Evolutionary conservation across 1,140 invertebrate genomes (phyloP).

Genomic region (Helicoverpa armigera): DNA sequence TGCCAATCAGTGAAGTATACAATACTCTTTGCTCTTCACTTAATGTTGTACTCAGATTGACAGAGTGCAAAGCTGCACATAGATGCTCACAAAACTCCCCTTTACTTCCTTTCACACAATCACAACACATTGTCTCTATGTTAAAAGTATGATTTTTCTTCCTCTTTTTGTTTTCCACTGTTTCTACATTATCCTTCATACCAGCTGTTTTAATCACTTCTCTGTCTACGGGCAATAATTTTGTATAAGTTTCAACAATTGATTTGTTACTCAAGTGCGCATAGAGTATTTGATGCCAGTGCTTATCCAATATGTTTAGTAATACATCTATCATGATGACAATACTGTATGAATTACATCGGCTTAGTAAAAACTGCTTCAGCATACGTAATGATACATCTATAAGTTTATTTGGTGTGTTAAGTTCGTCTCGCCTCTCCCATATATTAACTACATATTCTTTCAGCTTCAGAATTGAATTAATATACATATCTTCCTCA

Average conservation of each 20-base stretch:
- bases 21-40: slow-evolving; percentile 10
- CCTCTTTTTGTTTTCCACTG: background rate
- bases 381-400: slow-evolving; percentile 26
- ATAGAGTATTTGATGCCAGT: slow-evolving; percentile 20
- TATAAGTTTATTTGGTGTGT: slow-evolving; percentile 5
- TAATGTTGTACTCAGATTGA: background rate
- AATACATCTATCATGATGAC: slow-evolving; percentile 52
- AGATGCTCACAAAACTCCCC: slow-evolving; percentile 1
- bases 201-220: background rate
- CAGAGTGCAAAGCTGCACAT: background rate
- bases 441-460: slow-evolving; percentile 8
- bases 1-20: background rate
- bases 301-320: slow-evolving; percentile 46
- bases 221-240: background rate
- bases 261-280: background rate
- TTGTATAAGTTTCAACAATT: slow-evolving; percentile 6
- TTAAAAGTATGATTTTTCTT: background rate
- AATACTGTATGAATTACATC: slow-evolving; percentile 49
- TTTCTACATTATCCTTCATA: background rate
- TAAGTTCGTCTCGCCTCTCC: background rate
- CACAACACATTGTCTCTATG: slow-evolving; percentile 15
- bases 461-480: background rate
- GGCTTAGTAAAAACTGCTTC: slow-evolving; percentile 51
- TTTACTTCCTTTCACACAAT: slow-evolving; percentile 4
- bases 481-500: background rate